These are phyloP conservation scores for Amblyopsis hoosieri DNA, from an alignment of 2,797 vertebrate species.

Conservation along the genomic window DNA sequence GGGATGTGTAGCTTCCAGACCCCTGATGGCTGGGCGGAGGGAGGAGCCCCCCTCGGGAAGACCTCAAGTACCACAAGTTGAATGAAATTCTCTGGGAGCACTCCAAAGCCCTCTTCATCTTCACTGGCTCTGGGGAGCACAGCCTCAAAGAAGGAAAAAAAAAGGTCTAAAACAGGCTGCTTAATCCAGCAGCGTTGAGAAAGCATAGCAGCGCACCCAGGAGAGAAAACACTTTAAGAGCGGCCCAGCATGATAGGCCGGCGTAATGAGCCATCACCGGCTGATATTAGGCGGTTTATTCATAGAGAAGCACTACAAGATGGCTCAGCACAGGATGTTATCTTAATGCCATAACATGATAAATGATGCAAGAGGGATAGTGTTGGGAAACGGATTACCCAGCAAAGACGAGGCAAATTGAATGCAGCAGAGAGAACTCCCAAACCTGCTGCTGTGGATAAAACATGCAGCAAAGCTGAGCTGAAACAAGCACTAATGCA, in stretches of 20 bases:
- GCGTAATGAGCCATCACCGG: conserved; percentile 71
- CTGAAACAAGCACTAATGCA: conserved; percentile 29
- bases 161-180: conserved; percentile 63
- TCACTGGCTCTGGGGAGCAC: conserved; percentile 52
- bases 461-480: conserved; percentile 8
- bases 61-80: conserved; percentile 66
- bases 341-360: conserved; percentile 71
- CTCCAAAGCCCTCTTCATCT: conserved; percentile 69
- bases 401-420: conserved; percentile 25
- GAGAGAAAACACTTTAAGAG: conserved; percentile 70
- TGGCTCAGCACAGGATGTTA: conserved; percentile 65
- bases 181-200: conserved; percentile 61
- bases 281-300: conserved; percentile 73
- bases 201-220: conserved; percentile 48
- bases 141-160: conserved; percentile 29
- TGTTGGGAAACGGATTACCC: conserved; percentile 49
- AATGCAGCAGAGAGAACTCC: conserved; percentile 14
- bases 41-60: conserved; percentile 45
- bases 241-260: conserved; percentile 52
- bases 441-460: conserved; percentile 2
- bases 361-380: conserved; percentile 62
- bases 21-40: conserved; percentile 50
- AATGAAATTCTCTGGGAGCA: conserved; percentile 68
- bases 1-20: conserved; percentile 69
- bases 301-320: conserved; percentile 58